Base-by-base conservation (phyloP, 2,797 vertebrate species). In the Schizopygopsis malacanthus region DNA sequence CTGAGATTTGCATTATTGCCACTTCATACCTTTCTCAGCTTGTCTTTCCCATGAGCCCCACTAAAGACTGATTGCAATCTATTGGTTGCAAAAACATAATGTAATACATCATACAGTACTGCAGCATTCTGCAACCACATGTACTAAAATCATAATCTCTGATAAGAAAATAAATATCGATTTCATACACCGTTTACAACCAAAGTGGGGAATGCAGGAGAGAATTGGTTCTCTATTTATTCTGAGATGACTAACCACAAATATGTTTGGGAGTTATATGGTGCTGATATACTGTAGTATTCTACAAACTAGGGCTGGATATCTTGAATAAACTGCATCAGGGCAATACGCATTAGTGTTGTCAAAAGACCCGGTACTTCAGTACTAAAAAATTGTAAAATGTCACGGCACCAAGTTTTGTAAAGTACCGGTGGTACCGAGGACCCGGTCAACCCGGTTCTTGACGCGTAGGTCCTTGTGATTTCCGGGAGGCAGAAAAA, bases 101-200 rank as follows among this genome's bases (percentile, higher is more conserved):
- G 39, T 45, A 81, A 63, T 43, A 72, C 13, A 81, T 50, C 88
- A 52, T 52, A 22, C 20, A 71, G 22, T 52, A 33, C 45, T 67
- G 90, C 92, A 92, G 92, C 91, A 87, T 91, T 89, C 88, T 91
- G 92, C 50, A 90, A 92, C 91, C 92, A 89, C 75, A 89, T 86
- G 45, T 93, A 92, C 92, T 90, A 73, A 90, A 88, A 93, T 79
- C 87, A 87, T 78, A 75, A 80, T 82, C 83, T 86, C 88, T 87
- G 92, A 95, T 93, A 93, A 94, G 91, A 91, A 90, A 94, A 94
- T 91, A 91, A 92, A 90, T 93, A 95, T 94, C 91, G 94, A 95
- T 94, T 94, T 91, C 87, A 94, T 85, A 81, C 89, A 82, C 88
- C 83, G 91, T 93, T 91, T 90, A 90, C 89, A 92, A 76, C 47